Evolutionary conservation across 2,888 invertebrate species (phyloP), one percentile per base, ranked within the genome.

Genomic region (Andricus quercusramuli): DNA sequence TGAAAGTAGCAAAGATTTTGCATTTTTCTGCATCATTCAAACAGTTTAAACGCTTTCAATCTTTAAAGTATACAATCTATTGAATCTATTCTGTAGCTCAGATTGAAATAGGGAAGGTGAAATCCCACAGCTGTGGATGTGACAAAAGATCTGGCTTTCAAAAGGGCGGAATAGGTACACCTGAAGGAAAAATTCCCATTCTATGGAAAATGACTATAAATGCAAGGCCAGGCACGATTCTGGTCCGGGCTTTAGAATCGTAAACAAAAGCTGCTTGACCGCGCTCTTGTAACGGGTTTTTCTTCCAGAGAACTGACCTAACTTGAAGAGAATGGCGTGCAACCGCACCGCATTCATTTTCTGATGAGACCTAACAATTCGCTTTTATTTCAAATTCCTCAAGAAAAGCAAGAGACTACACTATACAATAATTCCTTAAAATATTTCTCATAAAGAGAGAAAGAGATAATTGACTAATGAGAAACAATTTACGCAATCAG

Each of bases 201-300:
- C 56, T n/a, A 56, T 56, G n/a, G 56, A 56, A 56, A 56, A n/a
- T 56, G 9, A n/a, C 56, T 62, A 62, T 25, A 62, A 25, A 62
- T 62, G 25, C 62, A 62, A 68, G 25, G 44, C 13, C 56, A 74
- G 56, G 32, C 32, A 13, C n/a, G n/a, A 51, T 32, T 32, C 13
- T 32, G 74, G 51, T 47, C 25, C 68, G 47, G 68, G 47, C 68
- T 68, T n/a, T 32, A 32, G 32, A 74, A 56, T 74, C 56, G 29
- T 74, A 51, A 74, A 74, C 74, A 74, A 74, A 74, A 74, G 74
- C 32, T 56, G 74, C 74, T 47, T 56, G 74, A 51, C 74, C 56
- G n/a, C 56, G 13, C 74, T 51, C 32, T 51, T 56, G n/a, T 51
- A 74, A 74, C 74, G 74, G 56, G 74, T 51, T 51, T 74, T 74